A percentile compares a stretch with the other conserved stretches of the same genome.
Evolutionary conservation across 2,113 vertebrate species (phyloP).

Genomic region (Falco punctatus): DNA sequence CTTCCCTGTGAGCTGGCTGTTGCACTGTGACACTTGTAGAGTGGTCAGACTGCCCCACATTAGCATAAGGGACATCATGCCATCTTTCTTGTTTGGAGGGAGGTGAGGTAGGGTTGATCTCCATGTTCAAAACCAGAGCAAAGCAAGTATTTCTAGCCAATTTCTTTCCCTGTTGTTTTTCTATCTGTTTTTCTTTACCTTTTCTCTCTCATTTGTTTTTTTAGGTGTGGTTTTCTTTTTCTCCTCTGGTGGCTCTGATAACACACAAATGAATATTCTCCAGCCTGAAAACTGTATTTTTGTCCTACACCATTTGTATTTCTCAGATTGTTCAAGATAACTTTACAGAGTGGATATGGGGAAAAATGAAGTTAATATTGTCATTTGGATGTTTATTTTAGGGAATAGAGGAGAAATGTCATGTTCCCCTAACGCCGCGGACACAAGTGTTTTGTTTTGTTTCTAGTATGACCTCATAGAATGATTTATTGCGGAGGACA

Average conservation of each 20-base stretch:
- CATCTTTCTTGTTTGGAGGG: not conserved
- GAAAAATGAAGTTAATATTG: not conserved
- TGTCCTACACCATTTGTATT: not conserved
- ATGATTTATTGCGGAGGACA: not conserved
- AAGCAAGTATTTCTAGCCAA: not conserved
- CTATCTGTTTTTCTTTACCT: not conserved
- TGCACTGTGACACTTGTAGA: not conserved
- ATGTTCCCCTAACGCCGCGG: accelerated
- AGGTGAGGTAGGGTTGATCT: not conserved
- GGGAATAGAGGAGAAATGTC: not conserved
- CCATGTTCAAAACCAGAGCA: not conserved
- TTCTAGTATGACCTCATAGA: not conserved
- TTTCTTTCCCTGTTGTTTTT: not conserved
- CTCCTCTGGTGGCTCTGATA: not conserved
- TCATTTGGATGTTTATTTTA: not conserved
- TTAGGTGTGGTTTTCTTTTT: not conserved
- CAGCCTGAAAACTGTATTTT: not conserved
- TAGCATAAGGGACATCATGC: not conserved
- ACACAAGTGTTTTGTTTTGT: not conserved
- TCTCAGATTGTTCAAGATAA: not conserved
- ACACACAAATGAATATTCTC: not conserved
- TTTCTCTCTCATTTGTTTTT: not conserved
- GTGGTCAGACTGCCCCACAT: not conserved
- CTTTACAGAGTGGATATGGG: not conserved
- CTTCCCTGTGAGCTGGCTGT: not conserved